A percentile compares a stretch with the other conserved stretches of the same genome.
These are phyloP conservation scores for Polydesmus complanatus DNA, from an alignment of 2,888 invertebrate species.

Conservation along the genomic window DNA sequence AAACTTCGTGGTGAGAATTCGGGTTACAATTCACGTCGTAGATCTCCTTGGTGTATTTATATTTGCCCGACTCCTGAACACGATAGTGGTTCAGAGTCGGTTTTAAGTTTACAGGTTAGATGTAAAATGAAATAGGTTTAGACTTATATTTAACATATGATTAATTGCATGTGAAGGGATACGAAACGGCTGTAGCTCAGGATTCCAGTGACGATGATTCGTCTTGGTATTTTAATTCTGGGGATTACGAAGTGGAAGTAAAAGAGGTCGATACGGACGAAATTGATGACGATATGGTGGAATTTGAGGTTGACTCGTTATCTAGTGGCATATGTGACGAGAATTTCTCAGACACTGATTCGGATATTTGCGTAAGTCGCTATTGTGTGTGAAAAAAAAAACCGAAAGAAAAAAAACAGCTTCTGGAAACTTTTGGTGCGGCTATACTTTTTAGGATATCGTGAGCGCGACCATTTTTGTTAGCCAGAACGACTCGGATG, in stretches of 20 bases:
- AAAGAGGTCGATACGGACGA: neutral
- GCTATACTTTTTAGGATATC: slow-evolving; percentile 7
- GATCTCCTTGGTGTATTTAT: slow-evolving; percentile 14
- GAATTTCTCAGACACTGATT: slow-evolving; percentile 11
- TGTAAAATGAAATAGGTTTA: neutral
- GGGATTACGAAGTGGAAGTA: slow-evolving; percentile 11
- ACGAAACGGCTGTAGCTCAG: slow-evolving; percentile 16
- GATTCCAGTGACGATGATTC: slow-evolving; percentile 17
- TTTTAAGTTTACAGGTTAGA: slow-evolving; percentile 14
- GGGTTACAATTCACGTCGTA: neutral
- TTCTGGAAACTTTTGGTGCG: neutral
- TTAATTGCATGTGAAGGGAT: slow-evolving; percentile 10
- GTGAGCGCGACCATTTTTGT: slow-evolving; percentile 6
- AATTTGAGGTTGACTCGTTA: slow-evolving; percentile 12
- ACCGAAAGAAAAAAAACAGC: neutral
- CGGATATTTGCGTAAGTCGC: slow-evolving; percentile 14
- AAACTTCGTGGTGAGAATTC: neutral
- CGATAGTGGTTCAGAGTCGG: slow-evolving; percentile 15
- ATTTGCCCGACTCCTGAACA: slow-evolving; percentile 7
- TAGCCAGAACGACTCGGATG: slow-evolving; percentile 13
- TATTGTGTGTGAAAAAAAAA: no score
- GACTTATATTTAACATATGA: neutral
- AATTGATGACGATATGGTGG: slow-evolving; percentile 3
- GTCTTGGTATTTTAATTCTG: slow-evolving; percentile 9
- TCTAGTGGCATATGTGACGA: neutral